These are phyloP conservation scores for Catonia carolina DNA, from an alignment of 2,888 invertebrate genomes.

Conservation along the genomic window DNA sequence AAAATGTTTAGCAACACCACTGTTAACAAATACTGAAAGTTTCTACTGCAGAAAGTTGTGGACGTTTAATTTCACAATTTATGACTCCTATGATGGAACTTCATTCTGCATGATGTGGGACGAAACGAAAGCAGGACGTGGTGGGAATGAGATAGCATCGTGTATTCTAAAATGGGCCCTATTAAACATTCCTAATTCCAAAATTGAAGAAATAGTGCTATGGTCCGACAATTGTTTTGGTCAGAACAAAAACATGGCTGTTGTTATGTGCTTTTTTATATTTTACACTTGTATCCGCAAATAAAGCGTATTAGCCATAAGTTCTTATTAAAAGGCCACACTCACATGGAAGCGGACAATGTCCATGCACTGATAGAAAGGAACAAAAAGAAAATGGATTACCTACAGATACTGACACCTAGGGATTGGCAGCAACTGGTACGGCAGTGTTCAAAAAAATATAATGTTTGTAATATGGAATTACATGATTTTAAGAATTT, in stretches of 20 bases:
- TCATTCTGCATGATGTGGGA: conserved; percentile 30
- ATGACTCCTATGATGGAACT: conserved; percentile 16
- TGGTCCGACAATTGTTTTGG: conserved; percentile 13
- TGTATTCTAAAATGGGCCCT: conserved; percentile 31
- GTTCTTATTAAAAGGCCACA: too few species aligned
- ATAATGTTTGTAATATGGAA: too few species aligned
- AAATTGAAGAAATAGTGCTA: conserved; percentile 12
- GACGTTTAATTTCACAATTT: conserved; percentile 18
- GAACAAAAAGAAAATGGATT: too few species aligned
- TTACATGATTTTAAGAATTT: too few species aligned
- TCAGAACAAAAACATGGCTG: conserved; percentile 8
- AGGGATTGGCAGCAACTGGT: too few species aligned
- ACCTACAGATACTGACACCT: too few species aligned
- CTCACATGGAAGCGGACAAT: too few species aligned
- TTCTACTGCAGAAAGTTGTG: conserved; percentile 17
- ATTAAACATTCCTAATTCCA: conserved; percentile 16
- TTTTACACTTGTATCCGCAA: too few species aligned
- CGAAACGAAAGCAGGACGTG: conserved; percentile 29
- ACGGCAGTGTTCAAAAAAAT: too few species aligned
- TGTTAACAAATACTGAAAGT: conserved; percentile 17
- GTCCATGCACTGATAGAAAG: too few species aligned
- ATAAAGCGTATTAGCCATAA: too few species aligned
- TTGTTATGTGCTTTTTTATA: conserved; percentile 8
- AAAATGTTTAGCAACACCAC: conserved; percentile 17
- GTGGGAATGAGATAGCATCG: conserved; percentile 34